Evolutionary conservation across 2,888 invertebrate species (phyloP).

Genomic region (Epirrhoe alternata): DNA sequence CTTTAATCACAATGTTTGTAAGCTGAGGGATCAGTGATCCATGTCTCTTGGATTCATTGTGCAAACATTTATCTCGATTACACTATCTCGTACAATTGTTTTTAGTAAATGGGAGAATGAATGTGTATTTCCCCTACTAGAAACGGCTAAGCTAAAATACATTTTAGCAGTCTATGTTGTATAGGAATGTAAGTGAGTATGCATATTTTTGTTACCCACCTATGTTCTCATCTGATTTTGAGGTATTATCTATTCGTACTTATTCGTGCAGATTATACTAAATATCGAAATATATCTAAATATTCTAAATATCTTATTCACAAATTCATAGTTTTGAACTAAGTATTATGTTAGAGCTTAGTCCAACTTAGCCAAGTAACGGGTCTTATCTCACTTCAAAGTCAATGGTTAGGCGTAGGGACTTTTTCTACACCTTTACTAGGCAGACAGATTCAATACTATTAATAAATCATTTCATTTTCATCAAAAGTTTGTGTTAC

Average conservation of each 20-base stretch:
- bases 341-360: background rate
- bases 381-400: conserved; percentile 17
- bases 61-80: conserved; percentile 4
- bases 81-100: background rate
- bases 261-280: too few relatives aligned
- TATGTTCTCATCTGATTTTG: too few relatives aligned
- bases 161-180: too few relatives aligned
- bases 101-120: background rate
- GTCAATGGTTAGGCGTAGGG: conserved; percentile 5
- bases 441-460: background rate
- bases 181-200: too few relatives aligned
- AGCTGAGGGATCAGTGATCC: conserved; percentile 4
- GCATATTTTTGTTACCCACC: too few relatives aligned
- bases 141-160: background rate
- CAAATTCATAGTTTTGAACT: background rate
- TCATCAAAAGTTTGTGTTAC: too few relatives aligned
- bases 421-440: conserved; percentile 4
- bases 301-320: too few relatives aligned
- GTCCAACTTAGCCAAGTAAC: background rate
- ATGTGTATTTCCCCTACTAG: background rate
- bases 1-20: conserved; percentile 12
- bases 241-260: too few relatives aligned
- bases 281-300: too few relatives aligned
- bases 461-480: too few relatives aligned
- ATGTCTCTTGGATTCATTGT: conserved; percentile 2